Evolutionary conservation across 1,140 invertebrate species (phyloP).

Genomic region (Sitobion miscanthi): DNA sequence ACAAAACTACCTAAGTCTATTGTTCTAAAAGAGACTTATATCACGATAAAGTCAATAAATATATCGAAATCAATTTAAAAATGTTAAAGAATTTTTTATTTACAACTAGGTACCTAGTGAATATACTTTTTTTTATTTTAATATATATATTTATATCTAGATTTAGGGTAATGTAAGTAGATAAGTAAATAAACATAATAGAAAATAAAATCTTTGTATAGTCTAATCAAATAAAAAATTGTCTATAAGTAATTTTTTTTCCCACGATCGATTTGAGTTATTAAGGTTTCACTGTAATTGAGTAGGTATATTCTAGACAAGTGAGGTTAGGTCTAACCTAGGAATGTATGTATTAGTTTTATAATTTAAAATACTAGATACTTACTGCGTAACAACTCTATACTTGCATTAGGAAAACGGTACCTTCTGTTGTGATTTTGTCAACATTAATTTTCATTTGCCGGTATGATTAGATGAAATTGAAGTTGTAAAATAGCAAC

Average conservation of each 20-base stretch:
- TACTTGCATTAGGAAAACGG: too few relatives aligned
- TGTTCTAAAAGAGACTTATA: neutral
- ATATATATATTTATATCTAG: neutral
- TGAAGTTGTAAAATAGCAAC: too few relatives aligned
- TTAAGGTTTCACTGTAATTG: neutral
- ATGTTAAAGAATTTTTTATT: neutral
- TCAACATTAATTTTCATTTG: too few relatives aligned
- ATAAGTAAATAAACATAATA: neutral
- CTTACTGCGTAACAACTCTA: too few relatives aligned
- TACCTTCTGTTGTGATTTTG: too few relatives aligned
- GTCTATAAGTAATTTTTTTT: neutral
- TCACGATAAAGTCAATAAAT: neutral
- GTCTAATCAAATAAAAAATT: neutral
- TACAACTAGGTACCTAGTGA: neutral
- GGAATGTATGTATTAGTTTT: too few relatives aligned
- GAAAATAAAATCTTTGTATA: neutral
- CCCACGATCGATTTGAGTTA: neutral
- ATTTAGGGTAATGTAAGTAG: neutral
- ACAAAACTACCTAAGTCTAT: neutral
- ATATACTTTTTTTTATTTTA: neutral
- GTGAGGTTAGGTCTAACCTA: too few relatives aligned
- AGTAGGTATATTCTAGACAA: neutral
- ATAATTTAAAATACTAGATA: neutral
- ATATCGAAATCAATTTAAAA: neutral
- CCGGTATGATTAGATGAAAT: too few relatives aligned